Evolutionary conservation across 2,888 invertebrate species (phyloP), one percentile per base, ranked within the genome.

Genomic region (Cephus pulcher): DNA sequence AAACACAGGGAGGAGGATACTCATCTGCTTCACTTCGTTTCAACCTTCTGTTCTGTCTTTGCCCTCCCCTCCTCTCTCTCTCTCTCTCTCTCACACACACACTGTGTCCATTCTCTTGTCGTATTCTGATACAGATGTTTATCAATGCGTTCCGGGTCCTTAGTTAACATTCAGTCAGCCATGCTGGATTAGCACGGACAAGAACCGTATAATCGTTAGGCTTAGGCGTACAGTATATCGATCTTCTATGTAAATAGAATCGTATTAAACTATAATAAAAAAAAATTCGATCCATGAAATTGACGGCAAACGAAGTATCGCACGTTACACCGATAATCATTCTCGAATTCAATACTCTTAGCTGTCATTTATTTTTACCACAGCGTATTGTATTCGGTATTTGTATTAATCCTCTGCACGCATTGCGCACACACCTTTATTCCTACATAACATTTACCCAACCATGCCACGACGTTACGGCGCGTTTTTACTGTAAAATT

Each of bases 231-330:
- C 23, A 56, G 56, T 56, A 23, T 56, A 56, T 9, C 23, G 56
- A 56, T 56, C 56, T 23, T 56, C 23, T 56, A 23, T 56, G 23
- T 56, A 56, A 82, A 81, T 81, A 81, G 73, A 74, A 79, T 80
- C 83, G 83, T 86, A 86, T 81, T 84, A 84, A 83, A 86, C 82
- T 83, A 85, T 83, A 78, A 73, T 34, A 70, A 71, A 80, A 81
- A 80, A 79, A 81, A 81, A 70, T 74, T 74, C 56, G 73, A 34
- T 75, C 75, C 78, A 76, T 73, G 76, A 76, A 80, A 37, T 77
- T 81, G 79, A 80, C 80, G 23, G 56, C 2, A 56, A 56, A 56
- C 23, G 23, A 56, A 56, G 56, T 23, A 56, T 56, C 56, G 56
- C 56, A 56, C 56, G 56, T 56, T 56, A 9, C 1, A 56, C 56